Percentiles rank a stretch among this genome's conserved stretches.
Conservation (phyloP, 2,113 vertebrate genomes). For the Ondatra zibethicus region DNA sequence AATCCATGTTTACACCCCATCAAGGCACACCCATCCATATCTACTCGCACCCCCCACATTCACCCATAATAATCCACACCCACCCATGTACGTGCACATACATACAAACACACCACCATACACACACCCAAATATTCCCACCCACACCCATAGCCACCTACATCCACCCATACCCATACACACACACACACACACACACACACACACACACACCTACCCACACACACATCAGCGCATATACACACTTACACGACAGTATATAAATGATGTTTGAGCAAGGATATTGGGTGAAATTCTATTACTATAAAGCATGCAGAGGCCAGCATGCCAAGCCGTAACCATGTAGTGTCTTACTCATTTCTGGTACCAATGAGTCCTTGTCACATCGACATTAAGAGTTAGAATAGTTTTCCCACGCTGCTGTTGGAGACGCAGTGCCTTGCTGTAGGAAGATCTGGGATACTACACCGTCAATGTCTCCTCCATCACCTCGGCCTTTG, state of each 20-base stretch:
- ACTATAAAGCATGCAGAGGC: not conserved
- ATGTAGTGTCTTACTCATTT: not conserved
- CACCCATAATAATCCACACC: rapidly evolving
- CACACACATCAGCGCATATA: not conserved
- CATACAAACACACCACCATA: not conserved
- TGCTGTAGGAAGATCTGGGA: not conserved
- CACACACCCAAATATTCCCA: not conserved
- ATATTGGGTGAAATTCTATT: conserved; percentile 15
- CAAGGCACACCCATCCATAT: not conserved
- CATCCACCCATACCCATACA: not conserved
- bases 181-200: not conserved
- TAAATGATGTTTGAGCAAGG: not conserved
- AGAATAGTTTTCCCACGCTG: not conserved
- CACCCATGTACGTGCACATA: not conserved
- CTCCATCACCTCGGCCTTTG: not conserved
- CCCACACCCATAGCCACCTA: not conserved
- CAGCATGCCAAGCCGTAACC: not conserved
- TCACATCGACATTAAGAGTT: not conserved
- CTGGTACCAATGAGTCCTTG: not conserved
- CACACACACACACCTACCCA: not conserved
- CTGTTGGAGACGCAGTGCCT: not conserved
- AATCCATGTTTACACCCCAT: not conserved
- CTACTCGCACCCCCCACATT: not conserved
- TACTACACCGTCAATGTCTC: not conserved
- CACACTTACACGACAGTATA: not conserved